Evolutionary conservation across 2,888 invertebrate genomes (phyloP), one percentile per base, ranked within the genome.

Genomic region (Caenorhabditis doughertyi): DNA sequence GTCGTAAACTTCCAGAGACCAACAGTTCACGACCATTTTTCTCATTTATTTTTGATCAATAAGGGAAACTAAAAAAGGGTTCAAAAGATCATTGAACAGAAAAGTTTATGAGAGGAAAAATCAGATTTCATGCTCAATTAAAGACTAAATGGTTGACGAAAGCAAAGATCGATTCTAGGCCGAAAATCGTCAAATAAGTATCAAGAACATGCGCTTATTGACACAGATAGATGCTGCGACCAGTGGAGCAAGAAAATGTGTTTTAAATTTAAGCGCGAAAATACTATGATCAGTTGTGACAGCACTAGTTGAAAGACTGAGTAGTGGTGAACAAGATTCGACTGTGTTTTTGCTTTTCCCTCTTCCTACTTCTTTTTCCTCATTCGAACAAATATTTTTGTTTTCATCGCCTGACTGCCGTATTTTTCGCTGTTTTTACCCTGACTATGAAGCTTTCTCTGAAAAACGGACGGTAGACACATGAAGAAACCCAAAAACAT

Each of bases 331-430:
- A 70, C 77, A 68, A 42, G 77, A 77, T 51, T 56, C 67, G 60
- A 67, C 53, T 51, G 62, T 76, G 76, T 77, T 79, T 64, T 71
- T 58, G 67, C 42, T 51, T 56, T 51, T 42, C 60, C 44, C 51
- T 67, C 42, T 44, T 55, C 44, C 72, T 73, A 51, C 76, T 73
- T 32, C 42, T 35, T 51, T 42, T 70, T 68, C 65, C 60, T 47
- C 72, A 67, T 68, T 60, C 72, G 67, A 72, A 72, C 72, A 80
- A 71, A 71, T 79, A 79, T 80, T 72, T 80, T 73, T 80, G 72
- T 80, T 80, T 80, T 79, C 72, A 72, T 80, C 67, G 79, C 72
- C 79, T 53, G 51, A 60, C 67, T 68, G 71, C 56, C 70, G 68
- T 77, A 72, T 79, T 80, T 79, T 73, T 58, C 58, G 56, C 47